Conservation (phyloP, 2,888 invertebrate species). For the Macaria liturata region DNA sequence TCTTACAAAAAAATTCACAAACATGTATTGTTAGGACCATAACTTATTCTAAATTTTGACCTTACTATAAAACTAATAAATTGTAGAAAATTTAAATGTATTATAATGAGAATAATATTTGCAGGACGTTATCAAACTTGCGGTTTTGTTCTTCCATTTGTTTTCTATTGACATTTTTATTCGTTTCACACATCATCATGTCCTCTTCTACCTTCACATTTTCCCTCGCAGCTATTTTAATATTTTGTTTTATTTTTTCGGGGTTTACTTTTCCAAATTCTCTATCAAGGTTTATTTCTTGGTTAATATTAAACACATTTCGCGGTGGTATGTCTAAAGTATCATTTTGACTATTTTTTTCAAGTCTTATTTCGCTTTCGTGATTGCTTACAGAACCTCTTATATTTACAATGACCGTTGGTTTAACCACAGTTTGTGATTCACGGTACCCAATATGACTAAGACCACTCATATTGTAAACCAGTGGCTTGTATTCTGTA, state of each 20-base stretch:
- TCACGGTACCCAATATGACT: slow-evolving; percentile 77
- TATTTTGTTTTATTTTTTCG: slow-evolving; percentile 49
- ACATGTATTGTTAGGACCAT: too few species aligned
- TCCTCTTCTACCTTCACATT: slow-evolving; percentile 54
- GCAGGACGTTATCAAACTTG: slow-evolving; percentile 56
- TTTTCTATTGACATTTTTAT: slow-evolving; percentile 38
- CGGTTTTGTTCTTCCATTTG: slow-evolving; percentile 40
- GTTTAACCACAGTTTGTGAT: slow-evolving; percentile 74
- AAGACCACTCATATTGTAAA: slow-evolving; percentile 69
- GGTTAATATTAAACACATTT: slow-evolving; percentile 74
- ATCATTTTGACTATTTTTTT: slow-evolving; percentile 53
- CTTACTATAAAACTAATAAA: too few species aligned
- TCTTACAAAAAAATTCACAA: too few species aligned
- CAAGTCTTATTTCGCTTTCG: slow-evolving; percentile 67
- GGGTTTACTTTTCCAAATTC: slow-evolving; percentile 40
- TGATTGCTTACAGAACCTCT: slow-evolving; percentile 66
- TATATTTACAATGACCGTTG: slow-evolving; percentile 76
- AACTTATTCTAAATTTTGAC: too few species aligned
- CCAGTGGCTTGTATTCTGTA: slow-evolving; percentile 46
- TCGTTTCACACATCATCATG: slow-evolving; percentile 66
- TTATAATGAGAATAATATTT: slow-evolving; percentile 57
- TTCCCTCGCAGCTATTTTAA: slow-evolving; percentile 44
- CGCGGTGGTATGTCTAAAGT: slow-evolving; percentile 47
- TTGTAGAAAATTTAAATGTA: too few species aligned
- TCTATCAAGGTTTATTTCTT: slow-evolving; percentile 69